phyloP scores from a whole-genome alignment of 2,797 vertebrate species.

The Sebastes kiyomatsui region DNA sequence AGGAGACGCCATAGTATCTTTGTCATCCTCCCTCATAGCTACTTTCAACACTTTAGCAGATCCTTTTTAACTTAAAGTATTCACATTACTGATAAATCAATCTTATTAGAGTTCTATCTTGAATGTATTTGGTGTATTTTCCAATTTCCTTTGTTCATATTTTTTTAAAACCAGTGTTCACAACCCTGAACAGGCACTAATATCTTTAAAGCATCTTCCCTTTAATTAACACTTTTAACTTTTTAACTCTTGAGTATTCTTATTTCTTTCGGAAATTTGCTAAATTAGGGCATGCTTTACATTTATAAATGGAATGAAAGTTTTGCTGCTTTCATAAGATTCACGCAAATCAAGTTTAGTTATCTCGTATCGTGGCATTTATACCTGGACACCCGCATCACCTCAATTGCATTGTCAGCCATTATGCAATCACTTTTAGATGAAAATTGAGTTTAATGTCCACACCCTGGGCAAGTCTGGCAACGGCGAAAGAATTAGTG shows the following conservation, averaged over 20 bases:
- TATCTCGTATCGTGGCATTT: constrained; percentile 1
- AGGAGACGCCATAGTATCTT: neutral
- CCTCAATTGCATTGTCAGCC: constrained; percentile 37
- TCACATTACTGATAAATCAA: neutral
- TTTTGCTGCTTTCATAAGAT: neutral
- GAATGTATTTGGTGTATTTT: neutral
- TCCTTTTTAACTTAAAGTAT: neutral
- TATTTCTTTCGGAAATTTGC: neutral
- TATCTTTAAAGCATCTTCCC: neutral
- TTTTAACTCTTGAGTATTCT: neutral
- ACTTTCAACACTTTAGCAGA: neutral
- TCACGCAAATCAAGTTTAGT: constrained; percentile 10
- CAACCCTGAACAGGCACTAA: neutral
- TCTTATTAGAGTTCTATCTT: neutral
- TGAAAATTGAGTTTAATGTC: constrained; percentile 65
- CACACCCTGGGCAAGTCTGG: constrained; percentile 47
- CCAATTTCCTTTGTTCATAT: neutral
- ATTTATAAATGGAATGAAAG: neutral
- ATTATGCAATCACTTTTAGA: constrained; percentile 49
- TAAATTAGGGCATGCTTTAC: neutral
- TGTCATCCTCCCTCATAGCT: neutral
- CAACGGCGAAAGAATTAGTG: constrained; percentile 61
- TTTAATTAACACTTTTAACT: neutral
- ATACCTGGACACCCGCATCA: constrained; percentile 17
- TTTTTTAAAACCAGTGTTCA: neutral